Evolutionary conservation across 2,113 vertebrate species (phyloP).

Genomic region (Zosterops hypoxanthus): DNA sequence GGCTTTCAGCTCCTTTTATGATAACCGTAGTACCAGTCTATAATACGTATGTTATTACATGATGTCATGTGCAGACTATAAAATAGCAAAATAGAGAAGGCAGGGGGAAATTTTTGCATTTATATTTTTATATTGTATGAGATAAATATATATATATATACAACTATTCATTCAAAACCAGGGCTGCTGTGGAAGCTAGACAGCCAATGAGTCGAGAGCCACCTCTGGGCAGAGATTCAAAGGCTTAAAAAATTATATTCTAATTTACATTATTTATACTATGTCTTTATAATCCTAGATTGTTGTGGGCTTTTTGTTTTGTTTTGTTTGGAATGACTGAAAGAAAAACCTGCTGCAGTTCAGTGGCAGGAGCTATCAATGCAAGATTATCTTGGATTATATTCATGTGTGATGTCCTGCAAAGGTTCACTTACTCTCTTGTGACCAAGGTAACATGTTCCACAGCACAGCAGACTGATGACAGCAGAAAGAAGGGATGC

Average conservation of each 20-base stretch:
- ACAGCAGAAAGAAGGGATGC: constrained; percentile 1
- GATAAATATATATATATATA: constrained; percentile 51
- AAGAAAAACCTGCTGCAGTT: constrained; percentile 63
- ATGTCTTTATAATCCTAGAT: constrained; percentile 75
- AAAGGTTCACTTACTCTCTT: constrained; percentile 48
- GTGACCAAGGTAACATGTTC: constrained; percentile 61
- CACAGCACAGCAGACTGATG: constrained; percentile 39
- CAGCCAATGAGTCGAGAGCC: constrained; percentile 68
- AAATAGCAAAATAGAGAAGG: constrained; percentile 52
- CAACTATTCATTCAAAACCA: constrained; percentile 67
- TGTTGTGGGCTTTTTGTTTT: constrained; percentile 46
- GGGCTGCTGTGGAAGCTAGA: constrained; percentile 69
- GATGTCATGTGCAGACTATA: constrained; percentile 53
- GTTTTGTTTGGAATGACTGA: constrained; percentile 59
- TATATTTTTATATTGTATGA: constrained; percentile 64
- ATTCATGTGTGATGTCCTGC: constrained; percentile 29
- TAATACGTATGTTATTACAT: constrained; percentile 40
- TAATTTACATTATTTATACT: constrained; percentile 78
- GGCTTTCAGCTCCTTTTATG: constrained; percentile 52
- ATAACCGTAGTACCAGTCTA: constrained; percentile 47
- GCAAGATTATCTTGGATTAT: constrained; percentile 66
- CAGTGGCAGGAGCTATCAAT: constrained; percentile 63
- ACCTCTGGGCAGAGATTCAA: constrained; percentile 52
- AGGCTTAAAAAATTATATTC: constrained; percentile 74
- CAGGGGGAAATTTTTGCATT: constrained; percentile 59